Evolutionary conservation across 1,140 invertebrate genomes (phyloP), one percentile per base, ranked within the genome.

Genomic region (Idris sp.): DNA sequence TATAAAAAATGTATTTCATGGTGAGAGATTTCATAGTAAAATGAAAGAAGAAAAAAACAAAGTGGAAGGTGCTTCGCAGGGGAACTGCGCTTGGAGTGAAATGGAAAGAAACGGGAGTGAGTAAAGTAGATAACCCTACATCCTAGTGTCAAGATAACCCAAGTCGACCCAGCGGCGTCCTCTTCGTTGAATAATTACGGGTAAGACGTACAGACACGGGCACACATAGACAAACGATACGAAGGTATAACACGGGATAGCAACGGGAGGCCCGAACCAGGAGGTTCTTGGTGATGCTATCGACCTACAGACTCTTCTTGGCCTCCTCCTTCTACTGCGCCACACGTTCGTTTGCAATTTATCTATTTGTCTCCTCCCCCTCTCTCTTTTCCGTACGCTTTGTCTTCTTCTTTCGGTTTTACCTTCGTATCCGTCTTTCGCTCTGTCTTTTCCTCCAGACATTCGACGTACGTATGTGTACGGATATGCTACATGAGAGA

Each of bases 101-200:
- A 68, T 46, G 73, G 76, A 74, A 74, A 68, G 80, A 76, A 78
- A 82, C 71, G 71, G 74, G 77, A 81, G 82, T 83, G 80, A 64
- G 74, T 72, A 58, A 69, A 67, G 68, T 76, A 78, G 74, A 76
- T 77, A 80, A 78, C 64, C 74, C 77, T 67, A 83, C 79, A 83
- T 86, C 80, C 84, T 85, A 85, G 83, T 78, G 81, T 79, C 78
- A 83, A 84, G 85, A 86, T 86, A 86, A 86, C 84, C 84, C 77
- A 81, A 81, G 77, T 81, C 83, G 84, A 86, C 83, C 85, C 82
- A 59, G 78, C 79, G 62, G 80, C 81, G 83, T 86, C 83, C 83
- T 79, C 71, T 81, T 83, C 79, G 82, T 81, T 87, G 85, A 86
- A 87, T 86, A 86, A 86, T 86, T 87, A 86, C 82, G 80, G 81